Base-by-base conservation (phyloP, 2,888 invertebrate species). In the Beris chalybata region DNA sequence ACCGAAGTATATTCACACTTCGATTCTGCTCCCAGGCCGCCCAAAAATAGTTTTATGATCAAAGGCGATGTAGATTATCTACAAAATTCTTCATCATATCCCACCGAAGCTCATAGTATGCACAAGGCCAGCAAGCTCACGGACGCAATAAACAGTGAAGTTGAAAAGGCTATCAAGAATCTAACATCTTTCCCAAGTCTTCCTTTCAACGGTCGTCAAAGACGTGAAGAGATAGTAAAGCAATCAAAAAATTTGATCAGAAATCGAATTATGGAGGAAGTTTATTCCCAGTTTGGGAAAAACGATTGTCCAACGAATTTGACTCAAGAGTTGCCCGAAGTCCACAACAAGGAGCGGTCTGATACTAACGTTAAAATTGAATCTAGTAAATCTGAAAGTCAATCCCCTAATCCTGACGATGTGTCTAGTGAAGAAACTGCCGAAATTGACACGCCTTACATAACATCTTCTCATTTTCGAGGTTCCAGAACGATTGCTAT, bases 151-250 rank as follows among this genome's bases (percentile, higher is more conserved):
- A 67, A 67, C n/a, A 38, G 43, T 5, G 64, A 67, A 58, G 64
- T 64, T n/a, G 67, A 67, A 29, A 67, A 64, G 29, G 64, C 64
- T 4, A 31, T 67, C n/a, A 67, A 32, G 48, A 67, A 64, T 30
- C 9, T 56, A 22, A 9, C 59, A 11, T 6, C 57, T 5, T 56
- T 50, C 15, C 43, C 11, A 6, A 56, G 30, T 22, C 22, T 56
- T 15, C 32, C 22, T 13, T 44, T 30, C n/a, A 13, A 52, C 13
- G 48, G 47, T n/a, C 64, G 48, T 5, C 50, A 48, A 47, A 57
- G 43, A 38, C 59, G 59, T 1, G 64, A 67, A 11, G 67, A 59
- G 15, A 31, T 65, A 2, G 54, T 65, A 5, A 58, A 55, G 12
- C 64, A 65, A 38, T 64, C 64, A 11, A 65, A 67, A 54, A 52